phyloP scores from a whole-genome alignment of 2,888 invertebrate species.

The Ennomos erosarius region DNA sequence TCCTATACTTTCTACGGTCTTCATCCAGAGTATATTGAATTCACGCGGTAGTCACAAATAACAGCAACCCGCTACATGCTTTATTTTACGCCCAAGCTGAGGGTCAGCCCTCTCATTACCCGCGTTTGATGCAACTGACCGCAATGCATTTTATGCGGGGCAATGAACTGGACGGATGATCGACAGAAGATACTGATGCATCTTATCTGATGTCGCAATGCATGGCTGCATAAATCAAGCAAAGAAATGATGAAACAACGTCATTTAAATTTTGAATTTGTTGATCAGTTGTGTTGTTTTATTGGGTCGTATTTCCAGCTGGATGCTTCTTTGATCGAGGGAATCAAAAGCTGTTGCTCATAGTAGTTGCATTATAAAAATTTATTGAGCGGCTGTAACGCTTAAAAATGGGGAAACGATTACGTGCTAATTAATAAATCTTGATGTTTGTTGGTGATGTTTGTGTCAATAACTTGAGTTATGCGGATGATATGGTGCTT shows the following conservation, averaged over 20 bases:
- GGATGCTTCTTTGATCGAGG: too few species aligned
- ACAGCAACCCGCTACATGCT: slow-evolving; percentile 3
- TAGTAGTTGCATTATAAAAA: too few species aligned
- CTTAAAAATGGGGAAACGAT: too few species aligned
- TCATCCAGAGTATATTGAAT: too few species aligned
- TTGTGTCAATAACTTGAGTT: too few species aligned
- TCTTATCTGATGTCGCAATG: slow-evolving; percentile 38
- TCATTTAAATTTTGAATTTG: slow-evolving; percentile 26
- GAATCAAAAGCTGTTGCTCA: too few species aligned
- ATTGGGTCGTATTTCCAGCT: slow-evolving; percentile 17
- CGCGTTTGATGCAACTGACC: slow-evolving; percentile 66
- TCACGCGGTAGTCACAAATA: too few species aligned
- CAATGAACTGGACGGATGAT: slow-evolving; percentile 60
- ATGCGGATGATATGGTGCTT: too few species aligned
- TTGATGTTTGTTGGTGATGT: too few species aligned
- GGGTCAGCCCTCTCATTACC: slow-evolving; percentile 58
- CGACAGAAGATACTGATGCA: slow-evolving; percentile 38
- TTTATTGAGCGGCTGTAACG: too few species aligned
- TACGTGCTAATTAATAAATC: too few species aligned
- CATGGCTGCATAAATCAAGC: slow-evolving; percentile 23
- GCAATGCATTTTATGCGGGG: slow-evolving; percentile 63
- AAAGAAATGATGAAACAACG: slow-evolving; percentile 30
- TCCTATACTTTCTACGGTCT: too few species aligned
- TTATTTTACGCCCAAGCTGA: slow-evolving; percentile 27
- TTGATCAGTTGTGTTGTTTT: slow-evolving; percentile 11